A percentile compares a stretch with the other conserved stretches of the same genome.
These are phyloP conservation scores for Sterrhoptilus dennistouni DNA, from an alignment of 2,113 vertebrate genomes.

Conservation along the genomic window DNA sequence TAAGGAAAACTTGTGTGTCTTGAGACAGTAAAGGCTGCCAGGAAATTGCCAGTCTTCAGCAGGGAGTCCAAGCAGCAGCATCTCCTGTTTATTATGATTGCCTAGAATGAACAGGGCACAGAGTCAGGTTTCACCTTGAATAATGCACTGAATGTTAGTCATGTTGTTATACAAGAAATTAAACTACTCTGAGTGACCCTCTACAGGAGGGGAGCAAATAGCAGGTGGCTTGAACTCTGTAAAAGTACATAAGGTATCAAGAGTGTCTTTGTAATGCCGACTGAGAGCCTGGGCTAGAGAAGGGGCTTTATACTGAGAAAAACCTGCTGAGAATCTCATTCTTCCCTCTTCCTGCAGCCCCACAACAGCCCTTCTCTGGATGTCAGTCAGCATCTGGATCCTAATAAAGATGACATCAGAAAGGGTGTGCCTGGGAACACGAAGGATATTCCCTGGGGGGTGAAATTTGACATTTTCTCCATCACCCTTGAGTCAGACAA, in stretches of 20 bases:
- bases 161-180: background rate
- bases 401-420: constrained; percentile 36
- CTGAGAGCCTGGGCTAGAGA: background rate
- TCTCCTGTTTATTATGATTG: background rate
- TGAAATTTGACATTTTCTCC: constrained; percentile 34
- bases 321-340: background rate
- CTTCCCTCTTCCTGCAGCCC: background rate
- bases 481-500: constrained; percentile 53
- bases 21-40: background rate
- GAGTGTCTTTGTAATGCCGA: background rate
- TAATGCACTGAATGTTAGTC: background rate
- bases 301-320: background rate
- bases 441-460: background rate
- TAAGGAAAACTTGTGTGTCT: background rate
- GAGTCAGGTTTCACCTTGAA: background rate
- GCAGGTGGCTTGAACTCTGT: background rate
- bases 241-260: background rate
- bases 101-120: background rate
- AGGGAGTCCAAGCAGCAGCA: background rate
- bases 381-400: background rate
- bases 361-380: constrained; percentile 33
- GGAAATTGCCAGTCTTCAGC: background rate
- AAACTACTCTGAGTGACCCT: background rate
- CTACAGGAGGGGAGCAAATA: background rate
- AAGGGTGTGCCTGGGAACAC: background rate